These are phyloP conservation scores for Caenorhabditis panamensis DNA, from an alignment of 2,888 invertebrate genomes.

Conservation along the genomic window DNA sequence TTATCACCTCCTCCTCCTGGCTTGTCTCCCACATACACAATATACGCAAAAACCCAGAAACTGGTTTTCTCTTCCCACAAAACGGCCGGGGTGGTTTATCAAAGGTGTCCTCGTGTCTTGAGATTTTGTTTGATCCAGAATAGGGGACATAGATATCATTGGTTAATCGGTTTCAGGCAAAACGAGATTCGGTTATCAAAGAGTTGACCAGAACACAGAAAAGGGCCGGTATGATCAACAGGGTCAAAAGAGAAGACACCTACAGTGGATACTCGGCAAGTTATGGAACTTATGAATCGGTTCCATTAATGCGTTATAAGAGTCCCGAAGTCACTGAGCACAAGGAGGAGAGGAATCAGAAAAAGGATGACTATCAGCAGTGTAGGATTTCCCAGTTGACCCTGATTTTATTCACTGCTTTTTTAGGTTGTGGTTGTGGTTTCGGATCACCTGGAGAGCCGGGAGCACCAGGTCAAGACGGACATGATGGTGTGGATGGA, in stretches of 20 bases:
- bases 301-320: constrained; percentile 58
- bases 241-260: constrained; percentile 48
- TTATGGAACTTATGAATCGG: constrained; percentile 64
- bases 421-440: constrained; percentile 74
- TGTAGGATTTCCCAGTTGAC: constrained; percentile 18
- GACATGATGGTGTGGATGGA: constrained; percentile 65
- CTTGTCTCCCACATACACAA: constrained; percentile 40
- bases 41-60: constrained; percentile 52
- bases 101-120: constrained; percentile 32
- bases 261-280: constrained; percentile 71
- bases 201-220: constrained; percentile 57
- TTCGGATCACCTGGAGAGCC: constrained; percentile 71
- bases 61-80: constrained; percentile 41
- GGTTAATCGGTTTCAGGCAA: constrained; percentile 42
- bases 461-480: constrained; percentile 65
- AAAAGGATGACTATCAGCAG: constrained; percentile 52
- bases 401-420: background rate
- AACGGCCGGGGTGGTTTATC: constrained; percentile 40
- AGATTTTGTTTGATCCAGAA: background rate
- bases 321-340: constrained; percentile 60
- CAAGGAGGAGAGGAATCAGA: constrained; percentile 47
- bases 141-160: background rate
- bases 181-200: constrained; percentile 55
- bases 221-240: constrained; percentile 15
- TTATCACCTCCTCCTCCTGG: constrained; percentile 51